A percentile compares a stretch with the other conserved stretches of the same genome.
These are phyloP conservation scores for Xyrichtys novacula DNA, from an alignment of 2,797 vertebrate genomes.

Conservation along the genomic window DNA sequence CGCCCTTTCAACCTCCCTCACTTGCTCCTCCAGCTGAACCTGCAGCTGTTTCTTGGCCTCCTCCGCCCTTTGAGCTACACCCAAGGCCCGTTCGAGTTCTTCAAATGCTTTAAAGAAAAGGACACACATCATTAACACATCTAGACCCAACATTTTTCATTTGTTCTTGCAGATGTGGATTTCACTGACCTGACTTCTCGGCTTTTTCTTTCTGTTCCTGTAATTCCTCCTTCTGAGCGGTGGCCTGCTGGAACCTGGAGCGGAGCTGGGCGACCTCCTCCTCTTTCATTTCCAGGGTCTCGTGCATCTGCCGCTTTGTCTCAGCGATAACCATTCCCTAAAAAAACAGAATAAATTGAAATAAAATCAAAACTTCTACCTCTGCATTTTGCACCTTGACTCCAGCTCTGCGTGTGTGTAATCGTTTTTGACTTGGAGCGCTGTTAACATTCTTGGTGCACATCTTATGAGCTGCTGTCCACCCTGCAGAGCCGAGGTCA, in stretches of 20 bases:
- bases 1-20: slow-evolving; percentile 89
- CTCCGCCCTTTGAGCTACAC: slow-evolving; percentile 90
- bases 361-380: neutral
- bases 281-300: slow-evolving; percentile 97
- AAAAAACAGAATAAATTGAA: slow-evolving; percentile 1
- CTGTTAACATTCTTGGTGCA: slow-evolving; percentile 58
- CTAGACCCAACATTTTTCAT: neutral
- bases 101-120: slow-evolving; percentile 89
- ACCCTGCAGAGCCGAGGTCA: slow-evolving; percentile 61
- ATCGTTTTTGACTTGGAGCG: slow-evolving; percentile 40
- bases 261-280: slow-evolving; percentile 93
- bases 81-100: slow-evolving; percentile 93
- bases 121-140: neutral
- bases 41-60: slow-evolving; percentile 92
- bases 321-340: slow-evolving; percentile 99
- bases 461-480: slow-evolving; percentile 44
- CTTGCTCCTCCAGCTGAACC: slow-evolving; percentile 91
- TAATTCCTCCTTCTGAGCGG: slow-evolving; percentile 88
- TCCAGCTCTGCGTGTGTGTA: slow-evolving; percentile 25
- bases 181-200: slow-evolving; percentile 92
- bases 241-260: slow-evolving; percentile 87
- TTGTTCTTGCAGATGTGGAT: slow-evolving; percentile 1
- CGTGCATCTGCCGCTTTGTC: slow-evolving; percentile 98
- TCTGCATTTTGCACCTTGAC: slow-evolving; percentile 22
- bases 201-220: slow-evolving; percentile 96